A percentile compares a stretch with the other conserved stretches of the same genome.
Evolutionary conservation across 2,888 invertebrate species (phyloP).

Genomic region (Polylopha cassiicola): DNA sequence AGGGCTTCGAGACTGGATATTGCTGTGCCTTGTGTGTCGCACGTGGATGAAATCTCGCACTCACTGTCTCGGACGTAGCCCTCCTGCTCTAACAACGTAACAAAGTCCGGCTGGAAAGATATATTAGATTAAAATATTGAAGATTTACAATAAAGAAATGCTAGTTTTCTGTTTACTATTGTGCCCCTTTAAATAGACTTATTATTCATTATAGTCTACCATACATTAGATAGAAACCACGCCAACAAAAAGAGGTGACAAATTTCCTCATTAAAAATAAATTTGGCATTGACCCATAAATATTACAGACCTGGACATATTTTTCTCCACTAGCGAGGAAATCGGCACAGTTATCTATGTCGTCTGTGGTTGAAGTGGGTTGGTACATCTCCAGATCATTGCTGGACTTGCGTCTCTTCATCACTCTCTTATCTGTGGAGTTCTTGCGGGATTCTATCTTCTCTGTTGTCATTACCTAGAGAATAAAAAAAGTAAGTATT

Average conservation of each 20-base stretch:
- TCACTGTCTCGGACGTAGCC: slow-evolving; percentile 59
- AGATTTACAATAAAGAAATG: background rate
- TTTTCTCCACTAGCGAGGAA: slow-evolving; percentile 57
- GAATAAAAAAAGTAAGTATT: too few species aligned
- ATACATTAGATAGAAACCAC: too few species aligned
- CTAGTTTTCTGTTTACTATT: too few species aligned
- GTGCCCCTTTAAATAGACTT: too few species aligned
- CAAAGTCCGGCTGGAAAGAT: slow-evolving; percentile 58
- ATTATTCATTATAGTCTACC: too few species aligned
- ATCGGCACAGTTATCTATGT: slow-evolving; percentile 55
- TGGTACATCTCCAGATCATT: slow-evolving; percentile 69
- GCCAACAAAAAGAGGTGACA: too few species aligned
- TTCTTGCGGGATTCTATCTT: slow-evolving; percentile 42
- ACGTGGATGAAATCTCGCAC: slow-evolving; percentile 67
- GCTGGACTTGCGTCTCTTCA: slow-evolving; percentile 60
- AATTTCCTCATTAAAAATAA: too few species aligned
- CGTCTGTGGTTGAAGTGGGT: slow-evolving; percentile 67
- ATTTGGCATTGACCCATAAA: too few species aligned
- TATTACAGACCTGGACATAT: slow-evolving; percentile 58
- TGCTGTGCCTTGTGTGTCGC: slow-evolving; percentile 60
- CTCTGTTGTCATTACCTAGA: slow-evolving; percentile 60
- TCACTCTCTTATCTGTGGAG: slow-evolving; percentile 49
- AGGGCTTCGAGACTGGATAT: slow-evolving; percentile 74
- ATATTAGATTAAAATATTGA: background rate
- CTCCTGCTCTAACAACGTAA: slow-evolving; percentile 63